Evolutionary conservation across 2,888 invertebrate species (phyloP).

Genomic region (Drosophila bunnanda): DNA sequence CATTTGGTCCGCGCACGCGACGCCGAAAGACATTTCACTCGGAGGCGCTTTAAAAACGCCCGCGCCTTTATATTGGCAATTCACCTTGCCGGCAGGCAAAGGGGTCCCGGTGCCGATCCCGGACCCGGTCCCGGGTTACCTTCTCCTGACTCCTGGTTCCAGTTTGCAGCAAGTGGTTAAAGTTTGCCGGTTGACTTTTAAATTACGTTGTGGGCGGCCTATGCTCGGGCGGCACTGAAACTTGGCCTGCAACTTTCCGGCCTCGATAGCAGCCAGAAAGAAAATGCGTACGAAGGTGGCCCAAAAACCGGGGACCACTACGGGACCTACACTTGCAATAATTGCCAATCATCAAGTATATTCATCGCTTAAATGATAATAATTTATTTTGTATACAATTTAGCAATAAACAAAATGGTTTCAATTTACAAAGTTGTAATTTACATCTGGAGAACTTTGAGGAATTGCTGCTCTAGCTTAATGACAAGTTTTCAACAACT

Average conservation of each 20-base stretch:
- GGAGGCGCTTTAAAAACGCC: conserved; percentile 33
- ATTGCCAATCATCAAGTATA: neutral
- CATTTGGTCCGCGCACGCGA: conserved; percentile 40
- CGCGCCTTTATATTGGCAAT: conserved; percentile 28
- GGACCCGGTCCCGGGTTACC: conserved; percentile 3
- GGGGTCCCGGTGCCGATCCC: conserved; percentile 25
- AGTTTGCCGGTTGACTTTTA: conserved; percentile 62
- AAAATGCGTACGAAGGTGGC: conserved; percentile 37
- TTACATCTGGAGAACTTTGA: neutral
- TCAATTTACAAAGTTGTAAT: too few relatives aligned
- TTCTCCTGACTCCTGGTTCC: conserved; percentile 3
- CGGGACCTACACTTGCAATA: conserved; percentile 4
- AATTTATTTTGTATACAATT: neutral
- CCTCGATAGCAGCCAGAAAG: conserved; percentile 11
- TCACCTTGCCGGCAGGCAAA: conserved; percentile 39
- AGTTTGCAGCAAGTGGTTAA: conserved; percentile 52
- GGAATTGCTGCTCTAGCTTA: neutral
- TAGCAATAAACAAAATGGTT: too few relatives aligned
- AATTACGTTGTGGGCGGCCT: conserved; percentile 52
- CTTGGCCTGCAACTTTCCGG: conserved; percentile 49
- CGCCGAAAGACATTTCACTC: conserved; percentile 26
- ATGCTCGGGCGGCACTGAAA: conserved; percentile 35
- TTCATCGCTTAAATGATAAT: neutral
- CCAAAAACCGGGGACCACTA: conserved; percentile 13
- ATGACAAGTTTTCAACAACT: neutral